phyloP scores from a whole-genome alignment of 2,888 invertebrate genomes.

The Cheilosia vernalis region DNA sequence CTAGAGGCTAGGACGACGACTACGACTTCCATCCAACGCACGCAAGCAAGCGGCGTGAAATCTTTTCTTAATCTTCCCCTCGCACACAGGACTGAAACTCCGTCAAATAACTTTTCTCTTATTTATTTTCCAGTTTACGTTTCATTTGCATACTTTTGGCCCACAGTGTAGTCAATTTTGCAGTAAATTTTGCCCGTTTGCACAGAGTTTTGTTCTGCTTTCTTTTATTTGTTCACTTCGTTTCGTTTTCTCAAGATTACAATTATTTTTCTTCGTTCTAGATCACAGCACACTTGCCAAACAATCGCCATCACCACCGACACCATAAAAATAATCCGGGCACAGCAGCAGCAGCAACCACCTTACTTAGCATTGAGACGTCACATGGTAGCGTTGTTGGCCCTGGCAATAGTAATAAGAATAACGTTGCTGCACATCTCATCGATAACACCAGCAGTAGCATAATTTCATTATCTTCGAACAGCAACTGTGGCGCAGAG shows the following conservation, averaged over 20 bases:
- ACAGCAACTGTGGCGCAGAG: conserved; percentile 79
- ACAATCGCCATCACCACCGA: conserved; percentile 58
- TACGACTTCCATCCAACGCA: no score
- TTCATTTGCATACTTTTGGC: neutral
- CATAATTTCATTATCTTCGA: conserved; percentile 85
- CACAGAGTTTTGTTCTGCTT: neutral
- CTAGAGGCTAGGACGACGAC: no score
- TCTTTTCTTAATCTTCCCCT: no score
- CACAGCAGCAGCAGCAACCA: conserved; percentile 29
- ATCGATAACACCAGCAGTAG: conserved; percentile 84
- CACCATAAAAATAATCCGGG: conserved; percentile 52
- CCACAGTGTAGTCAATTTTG: neutral
- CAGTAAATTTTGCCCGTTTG: neutral
- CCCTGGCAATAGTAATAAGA: conserved; percentile 49
- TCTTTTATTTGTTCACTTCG: neutral
- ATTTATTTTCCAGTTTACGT: no score
- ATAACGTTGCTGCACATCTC: conserved; percentile 45
- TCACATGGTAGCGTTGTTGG: conserved; percentile 44
- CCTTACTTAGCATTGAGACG: conserved; percentile 58
- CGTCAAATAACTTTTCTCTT: no score
- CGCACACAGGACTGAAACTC: no score
- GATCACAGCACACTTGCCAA: conserved; percentile 62
- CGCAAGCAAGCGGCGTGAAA: no score
- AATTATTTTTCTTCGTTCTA: conserved; percentile 20
- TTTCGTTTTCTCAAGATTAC: conserved; percentile 1